Evolutionary conservation across 2,888 invertebrate genomes (phyloP).

Genomic region (Eupithecia tripunctaria): DNA sequence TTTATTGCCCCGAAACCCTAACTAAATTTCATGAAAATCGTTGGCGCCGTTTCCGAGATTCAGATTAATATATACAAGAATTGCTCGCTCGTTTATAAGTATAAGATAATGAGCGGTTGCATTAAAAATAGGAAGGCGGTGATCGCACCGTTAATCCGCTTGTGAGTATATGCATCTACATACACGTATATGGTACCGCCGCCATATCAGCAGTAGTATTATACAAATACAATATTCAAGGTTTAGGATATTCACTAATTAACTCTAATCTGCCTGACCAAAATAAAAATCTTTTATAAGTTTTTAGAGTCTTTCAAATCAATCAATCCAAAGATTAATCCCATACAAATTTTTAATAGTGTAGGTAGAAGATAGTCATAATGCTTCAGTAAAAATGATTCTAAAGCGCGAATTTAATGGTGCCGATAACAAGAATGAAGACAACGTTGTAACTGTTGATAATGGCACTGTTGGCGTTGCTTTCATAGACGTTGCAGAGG

Average conservation of each 20-base stretch:
- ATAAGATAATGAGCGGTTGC: neutral
- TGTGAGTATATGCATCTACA: neutral
- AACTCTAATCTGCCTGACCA: neutral
- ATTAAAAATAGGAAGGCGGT: neutral
- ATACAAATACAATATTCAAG: neutral
- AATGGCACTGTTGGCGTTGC: slow-evolving; percentile 55
- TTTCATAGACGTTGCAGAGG: slow-evolving; percentile 56
- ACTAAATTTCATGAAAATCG: too few species aligned
- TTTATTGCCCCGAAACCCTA: too few species aligned
- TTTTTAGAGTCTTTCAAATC: neutral
- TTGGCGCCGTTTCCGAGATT: too few species aligned
- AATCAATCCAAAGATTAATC: neutral
- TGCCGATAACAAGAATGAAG: slow-evolving; percentile 38
- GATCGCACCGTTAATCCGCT: neutral
- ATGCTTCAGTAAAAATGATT: neutral
- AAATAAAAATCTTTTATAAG: neutral
- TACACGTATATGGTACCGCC: neutral
- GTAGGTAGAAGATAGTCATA: neutral
- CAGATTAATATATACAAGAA: too few species aligned
- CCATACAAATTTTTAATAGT: neutral
- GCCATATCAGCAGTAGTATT: neutral
- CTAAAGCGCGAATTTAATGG: slow-evolving; percentile 34
- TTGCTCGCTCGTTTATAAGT: too few species aligned
- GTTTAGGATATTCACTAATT: too few species aligned
- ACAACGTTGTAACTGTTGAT: slow-evolving; percentile 49